Evolutionary conservation across 1,140 invertebrate genomes (phyloP).

Genomic region (Sarcophaga peregrina): DNA sequence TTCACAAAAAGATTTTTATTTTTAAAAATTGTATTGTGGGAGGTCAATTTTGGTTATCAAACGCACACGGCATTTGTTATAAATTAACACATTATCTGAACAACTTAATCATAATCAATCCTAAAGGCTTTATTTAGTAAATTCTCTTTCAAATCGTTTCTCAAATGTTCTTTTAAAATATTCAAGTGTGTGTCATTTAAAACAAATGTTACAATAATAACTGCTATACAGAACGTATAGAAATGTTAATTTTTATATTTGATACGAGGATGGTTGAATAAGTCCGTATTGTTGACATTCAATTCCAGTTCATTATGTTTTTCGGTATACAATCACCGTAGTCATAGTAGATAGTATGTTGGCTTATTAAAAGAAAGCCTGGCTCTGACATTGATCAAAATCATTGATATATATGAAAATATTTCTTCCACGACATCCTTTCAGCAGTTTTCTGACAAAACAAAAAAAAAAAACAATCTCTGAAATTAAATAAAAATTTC

Average conservation of each 20-base stretch:
- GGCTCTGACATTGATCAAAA: too few species aligned
- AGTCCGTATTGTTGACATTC: too few species aligned
- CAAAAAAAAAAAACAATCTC: too few species aligned
- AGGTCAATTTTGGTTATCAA: not conserved
- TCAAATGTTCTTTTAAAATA: not conserved
- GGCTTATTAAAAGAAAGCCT: too few species aligned
- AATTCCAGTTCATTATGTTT: too few species aligned
- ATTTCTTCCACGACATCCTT: too few species aligned
- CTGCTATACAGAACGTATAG: not conserved
- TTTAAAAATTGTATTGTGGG: not conserved
- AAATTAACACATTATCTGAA: constrained; percentile 28
- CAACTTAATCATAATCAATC: not conserved
- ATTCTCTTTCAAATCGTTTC: too few species aligned
- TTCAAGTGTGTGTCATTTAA: not conserved
- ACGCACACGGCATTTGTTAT: not conserved
- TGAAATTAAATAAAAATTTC: too few species aligned
- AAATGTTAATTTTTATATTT: not conserved
- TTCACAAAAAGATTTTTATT: not conserved
- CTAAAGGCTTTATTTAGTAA: not conserved
- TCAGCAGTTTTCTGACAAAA: too few species aligned
- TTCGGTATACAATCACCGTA: too few species aligned
- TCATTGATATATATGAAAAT: too few species aligned
- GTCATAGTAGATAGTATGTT: too few species aligned
- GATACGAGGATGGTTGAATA: not conserved
- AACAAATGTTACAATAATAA: not conserved